Percentiles rank a stretch among this genome's conserved stretches.
Evolutionary conservation across 2,888 invertebrate genomes (phyloP).

Genomic region (Caenorhabditis sp.): DNA sequence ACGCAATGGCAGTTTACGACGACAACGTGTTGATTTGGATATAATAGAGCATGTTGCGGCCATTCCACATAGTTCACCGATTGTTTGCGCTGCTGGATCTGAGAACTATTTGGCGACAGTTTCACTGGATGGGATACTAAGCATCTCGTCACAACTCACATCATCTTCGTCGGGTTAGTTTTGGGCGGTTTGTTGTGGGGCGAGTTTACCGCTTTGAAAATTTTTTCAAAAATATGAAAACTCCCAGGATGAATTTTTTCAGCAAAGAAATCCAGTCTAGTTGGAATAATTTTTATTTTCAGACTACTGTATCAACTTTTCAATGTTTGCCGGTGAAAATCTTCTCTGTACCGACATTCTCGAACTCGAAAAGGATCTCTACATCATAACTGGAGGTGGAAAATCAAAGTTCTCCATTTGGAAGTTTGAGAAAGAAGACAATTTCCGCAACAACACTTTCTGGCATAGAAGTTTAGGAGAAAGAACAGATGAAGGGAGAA

Average conservation of each 20-base stretch:
- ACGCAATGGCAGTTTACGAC: background rate
- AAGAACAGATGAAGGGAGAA: background rate
- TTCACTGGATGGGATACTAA: slow-evolving; percentile 2
- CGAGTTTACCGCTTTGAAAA: background rate
- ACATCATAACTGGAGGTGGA: background rate
- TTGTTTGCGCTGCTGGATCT: background rate
- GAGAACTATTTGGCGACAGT: slow-evolving; percentile 3
- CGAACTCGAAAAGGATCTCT: background rate
- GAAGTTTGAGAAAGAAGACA: background rate
- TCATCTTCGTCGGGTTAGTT: background rate
- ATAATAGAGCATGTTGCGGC: background rate
- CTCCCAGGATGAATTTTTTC: background rate
- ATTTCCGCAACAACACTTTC: background rate
- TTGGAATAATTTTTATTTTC: no score
- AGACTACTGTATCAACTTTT: background rate
- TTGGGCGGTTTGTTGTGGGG: background rate
- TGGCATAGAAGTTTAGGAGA: background rate
- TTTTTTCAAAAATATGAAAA: background rate
- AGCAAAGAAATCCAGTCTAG: no score
- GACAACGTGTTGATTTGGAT: slow-evolving; percentile 7
- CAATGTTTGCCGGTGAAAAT: slow-evolving; percentile 8
- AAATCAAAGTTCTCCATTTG: slow-evolving; percentile 2
- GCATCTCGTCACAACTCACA: background rate
- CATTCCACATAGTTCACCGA: background rate
- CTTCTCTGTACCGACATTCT: slow-evolving; percentile 3